Percentiles rank a stretch among this genome's conserved stretches.
These are phyloP conservation scores for Eilema sororculum DNA, from an alignment of 2,888 invertebrate genomes.

Conservation along the genomic window DNA sequence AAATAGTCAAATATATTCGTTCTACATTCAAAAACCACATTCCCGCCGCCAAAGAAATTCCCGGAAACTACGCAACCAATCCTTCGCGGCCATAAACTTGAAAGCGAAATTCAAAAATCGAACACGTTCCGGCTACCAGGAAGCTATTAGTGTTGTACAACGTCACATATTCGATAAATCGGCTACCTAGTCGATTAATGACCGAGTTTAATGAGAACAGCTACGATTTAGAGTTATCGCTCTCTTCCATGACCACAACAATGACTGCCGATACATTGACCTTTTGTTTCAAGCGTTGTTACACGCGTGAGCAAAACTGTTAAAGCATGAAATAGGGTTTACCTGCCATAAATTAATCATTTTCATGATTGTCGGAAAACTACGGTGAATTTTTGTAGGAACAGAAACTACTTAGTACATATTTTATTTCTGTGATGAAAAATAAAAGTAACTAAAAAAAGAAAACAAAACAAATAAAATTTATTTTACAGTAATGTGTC, in stretches of 20 bases:
- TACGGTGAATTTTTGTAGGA: background rate
- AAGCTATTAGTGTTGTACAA: slow-evolving; percentile 36
- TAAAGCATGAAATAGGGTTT: slow-evolving; percentile 39
- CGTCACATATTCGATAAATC: slow-evolving; percentile 27
- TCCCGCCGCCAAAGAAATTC: slow-evolving; percentile 16
- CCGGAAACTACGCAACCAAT: slow-evolving; percentile 10
- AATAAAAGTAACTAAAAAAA: too few relatives aligned
- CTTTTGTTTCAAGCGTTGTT: slow-evolving; percentile 41
- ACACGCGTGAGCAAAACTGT: slow-evolving; percentile 41
- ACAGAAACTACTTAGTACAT: background rate
- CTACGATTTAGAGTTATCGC: slow-evolving; percentile 44
- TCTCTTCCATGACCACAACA: slow-evolving; percentile 52
- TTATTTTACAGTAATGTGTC: too few relatives aligned
- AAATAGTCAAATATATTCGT: slow-evolving; percentile 6
- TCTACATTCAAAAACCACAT: slow-evolving; percentile 7
- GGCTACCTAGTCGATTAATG: slow-evolving; percentile 41
- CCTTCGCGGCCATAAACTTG: slow-evolving; percentile 18
- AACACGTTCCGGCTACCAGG: slow-evolving; percentile 16
- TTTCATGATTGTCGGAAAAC: slow-evolving; percentile 15
- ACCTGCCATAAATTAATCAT: slow-evolving; percentile 31
- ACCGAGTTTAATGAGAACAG: slow-evolving; percentile 40
- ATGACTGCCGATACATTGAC: slow-evolving; percentile 51
- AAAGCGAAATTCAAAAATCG: slow-evolving; percentile 29
- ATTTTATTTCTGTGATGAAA: too few relatives aligned
- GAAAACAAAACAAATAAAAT: too few relatives aligned